Evolutionary conservation across 2,888 invertebrate genomes (phyloP).

Genomic region (Dynastes hyllus): DNA sequence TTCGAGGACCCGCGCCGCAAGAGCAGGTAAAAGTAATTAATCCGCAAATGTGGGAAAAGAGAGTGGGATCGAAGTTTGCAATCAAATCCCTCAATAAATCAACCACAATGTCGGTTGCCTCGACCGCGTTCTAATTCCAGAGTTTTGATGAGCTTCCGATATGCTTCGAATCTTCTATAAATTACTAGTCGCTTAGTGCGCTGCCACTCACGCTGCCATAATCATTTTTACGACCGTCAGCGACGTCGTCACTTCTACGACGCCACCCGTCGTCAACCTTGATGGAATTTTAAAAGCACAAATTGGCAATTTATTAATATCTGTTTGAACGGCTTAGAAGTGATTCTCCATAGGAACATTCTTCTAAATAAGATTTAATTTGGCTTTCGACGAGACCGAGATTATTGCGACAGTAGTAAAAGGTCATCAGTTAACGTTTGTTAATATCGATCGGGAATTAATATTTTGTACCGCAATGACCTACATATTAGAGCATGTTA

Average conservation of each 20-base stretch:
- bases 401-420: not conserved
- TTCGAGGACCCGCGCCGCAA: not conserved
- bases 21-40: constrained; percentile 52
- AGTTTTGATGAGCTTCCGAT: constrained; percentile 70
- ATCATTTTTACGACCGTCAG: constrained; percentile 63
- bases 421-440: not conserved
- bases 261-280: constrained; percentile 60
- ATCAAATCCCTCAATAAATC: constrained; percentile 55
- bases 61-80: constrained; percentile 47
- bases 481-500: not conserved
- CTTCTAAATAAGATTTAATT: constrained; percentile 54
- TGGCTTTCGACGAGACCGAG: constrained; percentile 40
- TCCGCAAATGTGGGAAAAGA: constrained; percentile 47
- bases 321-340: constrained; percentile 56
- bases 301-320: constrained; percentile 63
- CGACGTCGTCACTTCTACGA: constrained; percentile 42
- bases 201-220: constrained; percentile 64
- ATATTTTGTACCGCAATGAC: not conserved
- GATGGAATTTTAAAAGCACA: constrained; percentile 61
- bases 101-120: constrained; percentile 64
- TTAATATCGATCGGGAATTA: not conserved
- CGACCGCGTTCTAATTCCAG: constrained; percentile 67
- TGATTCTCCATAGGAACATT: constrained; percentile 52
- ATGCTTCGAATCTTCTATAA: constrained; percentile 67
- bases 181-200: constrained; percentile 65